These are phyloP conservation scores for Drosophila mercatorum DNA, from an alignment of 2,888 invertebrate genomes.

Conservation along the genomic window DNA sequence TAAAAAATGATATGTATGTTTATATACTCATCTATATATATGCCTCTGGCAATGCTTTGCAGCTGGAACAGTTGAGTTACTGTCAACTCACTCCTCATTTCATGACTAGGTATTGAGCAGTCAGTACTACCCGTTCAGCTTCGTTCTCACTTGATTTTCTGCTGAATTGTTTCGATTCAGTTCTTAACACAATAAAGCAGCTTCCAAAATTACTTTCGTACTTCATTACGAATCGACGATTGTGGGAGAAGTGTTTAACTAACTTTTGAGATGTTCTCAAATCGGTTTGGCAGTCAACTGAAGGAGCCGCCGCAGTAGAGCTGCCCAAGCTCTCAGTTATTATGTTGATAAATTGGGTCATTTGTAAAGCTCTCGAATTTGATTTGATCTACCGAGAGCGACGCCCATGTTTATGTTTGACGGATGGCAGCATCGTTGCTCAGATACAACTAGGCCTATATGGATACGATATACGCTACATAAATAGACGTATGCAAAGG, in stretches of 20 bases:
- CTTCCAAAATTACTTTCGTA: background rate
- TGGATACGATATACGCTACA: background rate
- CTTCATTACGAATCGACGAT: background rate
- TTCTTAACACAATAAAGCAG: slow-evolving; percentile 1
- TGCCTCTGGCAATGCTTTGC: no score
- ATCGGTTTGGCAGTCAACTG: background rate
- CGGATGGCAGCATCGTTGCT: slow-evolving; percentile 32
- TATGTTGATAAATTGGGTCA: slow-evolving; percentile 24
- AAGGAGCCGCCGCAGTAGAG: background rate
- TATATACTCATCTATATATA: no score
- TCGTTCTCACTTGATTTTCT: background rate
- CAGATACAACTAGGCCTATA: background rate
- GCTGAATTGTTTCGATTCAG: background rate
- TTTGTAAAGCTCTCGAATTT: slow-evolving; percentile 24
- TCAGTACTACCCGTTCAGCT: background rate
- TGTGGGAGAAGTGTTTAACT: background rate
- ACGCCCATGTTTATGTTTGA: slow-evolving; percentile 10
- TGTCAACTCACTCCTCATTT: no score
- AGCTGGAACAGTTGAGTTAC: no score
- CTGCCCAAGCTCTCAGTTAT: background rate
- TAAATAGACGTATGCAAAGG: slow-evolving; percentile 4
- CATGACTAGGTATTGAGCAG: background rate
- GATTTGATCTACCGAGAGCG: slow-evolving; percentile 12
- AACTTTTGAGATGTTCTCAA: background rate
- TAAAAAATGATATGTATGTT: no score